Base-by-base conservation (phyloP, 2,888 invertebrate genomes). In the Drosophila neotestacea region DNA sequence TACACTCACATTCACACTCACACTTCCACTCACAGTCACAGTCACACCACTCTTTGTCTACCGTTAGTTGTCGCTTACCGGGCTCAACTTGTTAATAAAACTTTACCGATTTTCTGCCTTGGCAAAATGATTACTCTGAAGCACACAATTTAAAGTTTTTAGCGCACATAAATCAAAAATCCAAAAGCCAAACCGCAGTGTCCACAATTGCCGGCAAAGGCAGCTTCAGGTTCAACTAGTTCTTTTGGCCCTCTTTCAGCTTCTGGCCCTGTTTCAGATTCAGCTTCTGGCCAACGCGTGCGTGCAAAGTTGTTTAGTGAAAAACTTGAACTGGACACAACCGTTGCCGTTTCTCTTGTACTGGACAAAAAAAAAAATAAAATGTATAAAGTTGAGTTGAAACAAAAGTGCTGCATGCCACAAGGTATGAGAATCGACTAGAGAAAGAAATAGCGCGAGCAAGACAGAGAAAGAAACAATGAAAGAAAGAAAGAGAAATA, bases 261-360 rank as follows among this genome's bases (percentile, higher is more conserved):
- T 44, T 34, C 34, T 44, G 27, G 16, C 16, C 42, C 55, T 42
- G 16, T 6, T 54, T 44, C 52, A 34, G 41, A 10, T 63, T 63
- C 41, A 27, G 52, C 22, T 70, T 38, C 42, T 22, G 62, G 48
- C 60, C 66, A 60, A 62, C 63, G 88, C 66, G 77, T 88, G 89
- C 89, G 89, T 85, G 89, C 85, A 89, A 81, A 79, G 89, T 85
- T 89, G 82, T 82, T 87, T 89, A 87, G 76, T 79, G 85, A 73
- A 77, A 82, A 85, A 89, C 77, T 89, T 81, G 72, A 85, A 85
- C 85, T 85, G 89, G 85, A 89, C 88, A 64, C 79, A 79, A 67
- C 47, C 68, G 74, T 58, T 74, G 77, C 58, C 78, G 78, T 62
- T 77, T 46, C 65, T 54, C 61, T 54, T 46, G 52, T 50, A 56